phyloP scores from a whole-genome alignment of 2,888 invertebrate genomes.

The Tenodera sinensis region DNA sequence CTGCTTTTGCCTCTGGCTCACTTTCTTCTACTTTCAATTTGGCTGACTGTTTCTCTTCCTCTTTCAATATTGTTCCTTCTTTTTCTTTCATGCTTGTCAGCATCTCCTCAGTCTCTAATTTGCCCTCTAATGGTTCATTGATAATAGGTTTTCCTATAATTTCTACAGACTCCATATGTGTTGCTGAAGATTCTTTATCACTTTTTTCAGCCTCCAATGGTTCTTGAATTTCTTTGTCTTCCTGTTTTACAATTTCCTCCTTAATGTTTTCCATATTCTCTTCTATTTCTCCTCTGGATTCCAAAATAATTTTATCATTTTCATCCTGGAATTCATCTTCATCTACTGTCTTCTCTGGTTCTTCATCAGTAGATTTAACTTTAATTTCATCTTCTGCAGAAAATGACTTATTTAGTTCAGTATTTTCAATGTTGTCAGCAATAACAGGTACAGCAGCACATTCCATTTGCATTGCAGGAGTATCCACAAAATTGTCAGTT shows the following conservation, averaged over 20 bases:
- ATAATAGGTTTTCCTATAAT: neutral
- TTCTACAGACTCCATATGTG: neutral
- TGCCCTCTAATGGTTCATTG: neutral
- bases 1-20: neutral
- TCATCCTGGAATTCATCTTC: neutral
- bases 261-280: neutral
- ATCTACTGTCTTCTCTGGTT: neutral
- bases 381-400: neutral
- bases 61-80: neutral
- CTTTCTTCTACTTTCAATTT: neutral
- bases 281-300: neutral
- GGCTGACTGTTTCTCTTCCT: neutral
- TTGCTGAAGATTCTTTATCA: neutral
- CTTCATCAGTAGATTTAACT: neutral
- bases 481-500: neutral
- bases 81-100: neutral
- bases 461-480: neutral
- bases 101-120: neutral
- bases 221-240: neutral
- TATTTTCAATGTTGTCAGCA: neutral
- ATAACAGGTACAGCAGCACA: neutral
- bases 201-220: neutral
- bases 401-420: neutral
- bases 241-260: neutral
- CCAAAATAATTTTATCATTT: neutral